Conservation (phyloP, 2,888 invertebrate species). For the Parascotia fuliginaria region DNA sequence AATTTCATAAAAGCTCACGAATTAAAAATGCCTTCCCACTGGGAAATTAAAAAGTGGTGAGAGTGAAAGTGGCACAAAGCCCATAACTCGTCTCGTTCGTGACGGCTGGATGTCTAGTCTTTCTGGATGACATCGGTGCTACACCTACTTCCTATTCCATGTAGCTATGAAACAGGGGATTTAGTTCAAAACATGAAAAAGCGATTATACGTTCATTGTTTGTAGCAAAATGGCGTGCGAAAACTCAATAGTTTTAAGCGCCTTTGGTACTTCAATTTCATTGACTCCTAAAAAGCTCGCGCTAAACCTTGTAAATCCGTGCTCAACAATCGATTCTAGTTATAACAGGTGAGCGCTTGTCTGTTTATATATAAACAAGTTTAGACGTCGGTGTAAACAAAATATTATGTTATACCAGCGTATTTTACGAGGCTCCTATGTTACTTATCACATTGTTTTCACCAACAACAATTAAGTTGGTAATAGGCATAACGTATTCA, state of each 20-base stretch:
- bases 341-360: slow-evolving; percentile 30
- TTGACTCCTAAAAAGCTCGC: slow-evolving; percentile 71
- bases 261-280: slow-evolving; percentile 70
- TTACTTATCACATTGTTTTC: slow-evolving; percentile 17
- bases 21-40: slow-evolving; percentile 76
- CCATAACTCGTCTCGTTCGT: slow-evolving; percentile 78
- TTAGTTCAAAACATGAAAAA: slow-evolving; percentile 77
- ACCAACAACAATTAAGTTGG: slow-evolving; percentile 24
- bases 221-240: slow-evolving; percentile 63
- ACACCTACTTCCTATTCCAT: slow-evolving; percentile 41
- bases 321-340: slow-evolving; percentile 46
- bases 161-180: slow-evolving; percentile 64
- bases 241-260: slow-evolving; percentile 64
- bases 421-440: slow-evolving; percentile 1
- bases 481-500: slow-evolving; percentile 32
- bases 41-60: slow-evolving; percentile 78
- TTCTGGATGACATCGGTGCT: slow-evolving; percentile 58
- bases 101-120: slow-evolving; percentile 59
- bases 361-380: slow-evolving; percentile 17
- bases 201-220: slow-evolving; percentile 75
- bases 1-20: slow-evolving; percentile 77
- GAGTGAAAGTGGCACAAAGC: slow-evolving; percentile 79
- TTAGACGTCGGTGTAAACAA: slow-evolving; percentile 12
- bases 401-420: slow-evolving; percentile 2
- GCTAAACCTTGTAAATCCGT: slow-evolving; percentile 59